A percentile compares a stretch with the other conserved stretches of the same genome.
phyloP scores from a whole-genome alignment of 2,888 invertebrate species.

The Tetanocera ferruginea region DNA sequence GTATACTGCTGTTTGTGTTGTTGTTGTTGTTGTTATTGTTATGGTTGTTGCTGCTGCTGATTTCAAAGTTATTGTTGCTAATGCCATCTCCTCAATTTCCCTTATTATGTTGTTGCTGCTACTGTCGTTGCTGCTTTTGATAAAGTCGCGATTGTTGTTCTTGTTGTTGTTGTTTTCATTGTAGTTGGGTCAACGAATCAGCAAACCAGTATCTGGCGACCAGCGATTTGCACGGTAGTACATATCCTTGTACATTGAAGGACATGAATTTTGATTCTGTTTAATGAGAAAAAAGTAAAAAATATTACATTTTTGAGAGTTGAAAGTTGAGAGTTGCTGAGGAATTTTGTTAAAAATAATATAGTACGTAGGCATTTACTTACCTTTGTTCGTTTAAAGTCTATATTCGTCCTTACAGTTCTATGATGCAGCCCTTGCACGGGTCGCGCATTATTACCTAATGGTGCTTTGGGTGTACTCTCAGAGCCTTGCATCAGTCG shows the following conservation, averaged over 20 bases:
- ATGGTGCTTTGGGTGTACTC: conserved; percentile 87
- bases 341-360: background rate
- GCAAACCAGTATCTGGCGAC: conserved; percentile 67
- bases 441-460: conserved; percentile 96
- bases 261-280: conserved; percentile 77
- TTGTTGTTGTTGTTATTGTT: conserved; percentile 23
- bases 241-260: conserved; percentile 91
- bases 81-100: conserved; percentile 12
- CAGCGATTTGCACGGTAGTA: conserved; percentile 78
- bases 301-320: background rate
- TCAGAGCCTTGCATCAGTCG: conserved; percentile 91
- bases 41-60: conserved; percentile 9
- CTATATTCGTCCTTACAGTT: conserved; percentile 96
- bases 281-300: conserved; percentile 29
- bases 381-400: conserved; percentile 82
- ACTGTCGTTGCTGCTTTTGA: conserved; percentile 32
- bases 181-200: conserved; percentile 67
- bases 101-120: conserved; percentile 37
- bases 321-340: background rate
- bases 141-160: conserved; percentile 45
- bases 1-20: conserved; percentile 3
- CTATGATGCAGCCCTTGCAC: conserved; percentile 92
- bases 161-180: conserved; percentile 39
- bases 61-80: conserved; percentile 24
- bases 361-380: conserved; percentile 40